Base-by-base conservation (phyloP, 1,140 invertebrate genomes). In the Achatina immaculata region DNA sequence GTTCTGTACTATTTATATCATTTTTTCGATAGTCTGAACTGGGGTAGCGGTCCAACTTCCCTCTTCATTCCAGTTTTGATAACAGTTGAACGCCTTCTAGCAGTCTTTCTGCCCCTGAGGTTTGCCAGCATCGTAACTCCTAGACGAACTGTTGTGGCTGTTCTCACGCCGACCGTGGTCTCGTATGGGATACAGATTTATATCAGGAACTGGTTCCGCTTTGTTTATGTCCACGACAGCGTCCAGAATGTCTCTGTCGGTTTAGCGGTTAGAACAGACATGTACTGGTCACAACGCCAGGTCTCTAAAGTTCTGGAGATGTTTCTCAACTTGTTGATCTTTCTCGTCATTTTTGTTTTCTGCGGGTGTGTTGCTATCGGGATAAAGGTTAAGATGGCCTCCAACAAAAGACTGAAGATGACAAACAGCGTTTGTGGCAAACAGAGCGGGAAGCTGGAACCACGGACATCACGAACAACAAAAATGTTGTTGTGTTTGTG, bases 101-200 rank as follows among this genome's bases (percentile, higher is more conserved):
- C 72, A 9, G 72, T 75, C 6, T 75, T 75, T 31, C 34, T 75
- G 6, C 72, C 72, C 21, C 31, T 75, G 16, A 75, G 51, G 31
- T 75, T 75, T 55, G 7, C 11, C 4, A 6, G 6, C 4, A 75
- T 75, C 19, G 45, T 75, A 4, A 75, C 72, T 6, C 11, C 11
- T 6, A 11, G 31, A 11, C 11, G 72, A 75, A 75, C 72, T 21
- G 14, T 51, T 4, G 40, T 36, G 4, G 72, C 45, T 28, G 72
- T 75, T 6, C 19, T 19, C 6, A 7, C 21, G 6, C 4, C 51
- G 16, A 21, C 16, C 24, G 28, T 51, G 6, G 45, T 48, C 42
- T 21, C 16, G 9, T 75, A 48, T 34, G 42, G 21, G 6, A 9
- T 55, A n/a, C 42, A 48, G 31, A 48, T 45, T 51, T 75, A 75